These are phyloP conservation scores for Lucilia sericata DNA, from an alignment of 1,140 invertebrate species.

Conservation along the genomic window DNA sequence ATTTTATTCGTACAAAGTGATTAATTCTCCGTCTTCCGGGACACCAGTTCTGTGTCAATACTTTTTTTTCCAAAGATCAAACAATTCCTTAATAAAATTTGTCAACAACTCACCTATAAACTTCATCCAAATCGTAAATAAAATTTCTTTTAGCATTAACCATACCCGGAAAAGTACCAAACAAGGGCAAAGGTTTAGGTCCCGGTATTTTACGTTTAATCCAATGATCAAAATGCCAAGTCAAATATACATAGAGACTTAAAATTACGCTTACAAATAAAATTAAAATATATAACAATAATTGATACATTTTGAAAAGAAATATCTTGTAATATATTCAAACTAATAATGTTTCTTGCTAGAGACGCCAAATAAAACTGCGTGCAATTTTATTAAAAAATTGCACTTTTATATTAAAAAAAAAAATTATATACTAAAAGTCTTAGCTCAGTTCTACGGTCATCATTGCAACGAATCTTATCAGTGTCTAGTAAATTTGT, in stretches of 20 bases:
- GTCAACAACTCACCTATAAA: constrained; percentile 56
- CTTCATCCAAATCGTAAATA: constrained; percentile 54
- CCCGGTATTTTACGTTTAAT: constrained; percentile 57
- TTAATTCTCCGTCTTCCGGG: too few relatives aligned
- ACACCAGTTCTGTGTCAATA: too few relatives aligned
- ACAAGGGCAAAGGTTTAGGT: constrained; percentile 57
- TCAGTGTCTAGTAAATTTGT: too few relatives aligned
- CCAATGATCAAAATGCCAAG: constrained; percentile 66
- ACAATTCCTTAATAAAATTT: background rate
- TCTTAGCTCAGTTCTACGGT: too few relatives aligned
- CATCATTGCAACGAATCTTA: too few relatives aligned
- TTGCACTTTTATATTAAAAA: too few relatives aligned
- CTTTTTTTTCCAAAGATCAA: too few relatives aligned
- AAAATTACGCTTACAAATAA: background rate
- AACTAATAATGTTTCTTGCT: too few relatives aligned
- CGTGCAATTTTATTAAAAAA: background rate
- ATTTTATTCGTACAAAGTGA: too few relatives aligned
- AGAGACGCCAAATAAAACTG: background rate
- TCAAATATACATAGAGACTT: constrained; percentile 55
- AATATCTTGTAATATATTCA: too few relatives aligned
- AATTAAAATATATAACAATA: background rate
- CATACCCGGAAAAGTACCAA: constrained; percentile 69
- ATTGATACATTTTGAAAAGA: background rate
- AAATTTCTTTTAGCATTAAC: constrained; percentile 55
- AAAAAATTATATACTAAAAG: too few relatives aligned